A percentile compares a stretch with the other conserved stretches of the same genome.
Conservation (phyloP, 2,113 vertebrate species). For the Butorides virescens region DNA sequence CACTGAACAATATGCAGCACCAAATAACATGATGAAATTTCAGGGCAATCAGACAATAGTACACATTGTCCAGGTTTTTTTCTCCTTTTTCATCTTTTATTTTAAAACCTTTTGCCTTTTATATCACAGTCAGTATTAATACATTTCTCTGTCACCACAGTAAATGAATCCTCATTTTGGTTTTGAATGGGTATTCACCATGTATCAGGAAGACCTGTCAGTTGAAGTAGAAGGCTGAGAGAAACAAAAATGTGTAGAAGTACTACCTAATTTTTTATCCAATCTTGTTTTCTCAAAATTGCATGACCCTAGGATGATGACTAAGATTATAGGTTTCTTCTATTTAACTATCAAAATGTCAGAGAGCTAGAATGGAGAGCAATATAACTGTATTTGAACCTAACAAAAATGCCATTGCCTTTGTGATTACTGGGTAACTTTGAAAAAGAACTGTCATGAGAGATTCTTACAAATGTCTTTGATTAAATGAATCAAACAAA, state of each 20-base stretch:
- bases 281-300: slow-evolving; percentile 25
- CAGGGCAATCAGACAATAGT: background rate
- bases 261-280: background rate
- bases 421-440: slow-evolving; percentile 4
- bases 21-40: background rate
- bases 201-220: background rate
- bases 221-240: background rate
- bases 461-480: background rate
- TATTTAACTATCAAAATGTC: slow-evolving; percentile 33
- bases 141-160: slow-evolving; percentile 15
- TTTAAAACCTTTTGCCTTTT: background rate
- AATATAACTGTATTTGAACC: slow-evolving; percentile 6
- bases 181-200: background rate
- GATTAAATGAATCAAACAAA: slow-evolving; percentile 1
- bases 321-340: background rate
- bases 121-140: background rate
- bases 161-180: slow-evolving; percentile 11
- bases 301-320: background rate
- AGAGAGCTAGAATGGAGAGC: background rate
- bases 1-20: background rate
- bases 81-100: background rate
- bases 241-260: background rate
- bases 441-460: background rate
- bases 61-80: background rate
- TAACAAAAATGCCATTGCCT: slow-evolving; percentile 20